Conservation (phyloP, 92 coral and sea anemone genomes). For the Isaurus tuberculatus region DNA sequence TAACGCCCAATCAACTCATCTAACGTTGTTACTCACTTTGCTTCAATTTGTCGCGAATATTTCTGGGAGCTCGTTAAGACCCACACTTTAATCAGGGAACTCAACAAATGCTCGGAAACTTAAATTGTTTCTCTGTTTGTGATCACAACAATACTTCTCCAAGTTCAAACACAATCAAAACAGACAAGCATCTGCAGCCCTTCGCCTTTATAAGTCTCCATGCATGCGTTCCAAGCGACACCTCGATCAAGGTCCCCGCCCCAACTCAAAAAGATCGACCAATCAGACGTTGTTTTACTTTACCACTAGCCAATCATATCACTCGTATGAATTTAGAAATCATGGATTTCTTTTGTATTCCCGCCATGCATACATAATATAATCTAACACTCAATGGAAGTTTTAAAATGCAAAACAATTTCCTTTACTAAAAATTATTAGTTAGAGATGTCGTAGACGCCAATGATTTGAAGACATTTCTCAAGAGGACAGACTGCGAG, state of each 20-base stretch:
- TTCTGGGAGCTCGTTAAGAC: neutral
- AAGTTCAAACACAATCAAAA: neutral
- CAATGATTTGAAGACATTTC: too few species aligned
- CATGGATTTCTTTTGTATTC: conserved; percentile 50
- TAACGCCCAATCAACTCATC: conserved; percentile 37
- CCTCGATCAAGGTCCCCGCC: conserved; percentile 63
- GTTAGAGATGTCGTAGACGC: neutral
- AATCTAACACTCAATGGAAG: conserved; percentile 11
- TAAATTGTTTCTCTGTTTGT: neutral
- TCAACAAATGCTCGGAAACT: neutral
- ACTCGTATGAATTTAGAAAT: conserved; percentile 52
- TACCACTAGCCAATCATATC: conserved; percentile 65
- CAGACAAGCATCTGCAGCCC: conserved; percentile 18
- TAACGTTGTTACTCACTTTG: neutral
- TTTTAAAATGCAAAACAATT: conserved; percentile 16
- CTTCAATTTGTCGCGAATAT: neutral
- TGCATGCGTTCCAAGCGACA: conserved; percentile 67
- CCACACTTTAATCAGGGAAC: neutral
- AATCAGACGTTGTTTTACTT: conserved; percentile 66
- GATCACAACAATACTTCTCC: conserved; percentile 1
- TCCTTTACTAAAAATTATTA: neutral
- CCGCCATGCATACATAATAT: conserved; percentile 72
- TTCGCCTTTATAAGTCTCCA: conserved; percentile 37
- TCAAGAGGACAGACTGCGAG: too few species aligned
- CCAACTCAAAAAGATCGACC: conserved; percentile 63